Evolutionary conservation across 2,888 invertebrate species (phyloP).

Genomic region (Lamellibrachia satsuma): DNA sequence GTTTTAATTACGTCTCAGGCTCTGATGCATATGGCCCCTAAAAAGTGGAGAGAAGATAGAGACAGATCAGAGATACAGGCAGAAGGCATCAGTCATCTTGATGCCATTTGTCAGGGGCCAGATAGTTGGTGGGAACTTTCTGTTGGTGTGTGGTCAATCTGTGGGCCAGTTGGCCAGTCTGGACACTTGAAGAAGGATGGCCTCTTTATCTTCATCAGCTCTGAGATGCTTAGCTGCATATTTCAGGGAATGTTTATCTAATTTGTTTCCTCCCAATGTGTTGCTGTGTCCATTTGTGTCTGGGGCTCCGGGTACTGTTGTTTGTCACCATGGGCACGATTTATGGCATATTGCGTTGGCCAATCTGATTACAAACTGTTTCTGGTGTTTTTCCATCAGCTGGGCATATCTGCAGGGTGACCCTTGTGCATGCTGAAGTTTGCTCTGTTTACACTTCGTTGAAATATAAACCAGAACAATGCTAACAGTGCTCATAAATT

Average conservation of each 20-base stretch:
- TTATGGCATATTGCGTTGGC: slow-evolving; percentile 17
- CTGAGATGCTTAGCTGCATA: slow-evolving; percentile 3
- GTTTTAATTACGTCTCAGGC: not conserved
- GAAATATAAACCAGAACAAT: slow-evolving; percentile 17
- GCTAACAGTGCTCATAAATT: slow-evolving; percentile 6
- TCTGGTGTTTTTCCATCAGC: slow-evolving; percentile 11
- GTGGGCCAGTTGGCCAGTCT: not conserved
- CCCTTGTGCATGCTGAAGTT: slow-evolving; percentile 11
- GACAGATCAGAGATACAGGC: not conserved
- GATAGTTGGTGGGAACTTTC: slow-evolving; percentile 7
- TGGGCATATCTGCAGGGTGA: not conserved
- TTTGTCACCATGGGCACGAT: slow-evolving; percentile 8
- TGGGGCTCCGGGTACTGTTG: not conserved
- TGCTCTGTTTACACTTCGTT: not conserved
- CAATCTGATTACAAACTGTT: not conserved
- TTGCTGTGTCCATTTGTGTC: not conserved
- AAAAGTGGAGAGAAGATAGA: not conserved
- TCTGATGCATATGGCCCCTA: not conserved
- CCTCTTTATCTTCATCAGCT: slow-evolving; percentile 3
- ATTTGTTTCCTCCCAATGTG: slow-evolving; percentile 3
- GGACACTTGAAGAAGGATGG: slow-evolving; percentile 17
- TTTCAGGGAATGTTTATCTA: slow-evolving; percentile 8
- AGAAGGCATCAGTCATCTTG: not conserved
- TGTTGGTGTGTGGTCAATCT: not conserved
- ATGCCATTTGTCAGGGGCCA: not conserved